Evolutionary conservation across 2,113 vertebrate species (phyloP).

Genomic region (Sebastes fasciatus): DNA sequence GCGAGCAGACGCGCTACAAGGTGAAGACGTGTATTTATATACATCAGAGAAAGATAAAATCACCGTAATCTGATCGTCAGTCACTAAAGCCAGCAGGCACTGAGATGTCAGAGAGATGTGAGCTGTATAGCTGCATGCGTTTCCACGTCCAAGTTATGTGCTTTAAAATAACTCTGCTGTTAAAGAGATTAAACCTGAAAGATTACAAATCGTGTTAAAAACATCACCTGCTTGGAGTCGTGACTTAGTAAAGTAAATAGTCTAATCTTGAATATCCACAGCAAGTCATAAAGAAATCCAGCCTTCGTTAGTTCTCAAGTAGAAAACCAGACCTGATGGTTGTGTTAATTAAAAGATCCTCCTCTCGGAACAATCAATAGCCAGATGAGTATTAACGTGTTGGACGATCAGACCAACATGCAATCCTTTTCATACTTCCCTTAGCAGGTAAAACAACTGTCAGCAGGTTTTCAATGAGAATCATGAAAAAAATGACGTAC

Average conservation of each 20-base stretch:
- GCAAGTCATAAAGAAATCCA: background rate
- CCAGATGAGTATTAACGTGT: background rate
- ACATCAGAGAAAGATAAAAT: background rate
- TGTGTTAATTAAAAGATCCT: background rate
- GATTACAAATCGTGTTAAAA: background rate
- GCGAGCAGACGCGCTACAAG: constrained; percentile 97
- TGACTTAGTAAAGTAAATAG: background rate
- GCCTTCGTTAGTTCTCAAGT: background rate
- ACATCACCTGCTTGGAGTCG: background rate
- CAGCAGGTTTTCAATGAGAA: background rate
- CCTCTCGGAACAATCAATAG: background rate
- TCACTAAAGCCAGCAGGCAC: background rate
- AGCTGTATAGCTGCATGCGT: background rate
- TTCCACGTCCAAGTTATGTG: background rate
- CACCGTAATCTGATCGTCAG: background rate
- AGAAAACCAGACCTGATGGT: background rate
- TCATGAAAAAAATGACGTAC: no score
- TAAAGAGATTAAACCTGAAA: background rate
- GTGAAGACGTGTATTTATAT: constrained; percentile 68
- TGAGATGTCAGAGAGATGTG: background rate
- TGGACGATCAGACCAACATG: no score
- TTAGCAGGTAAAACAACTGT: background rate
- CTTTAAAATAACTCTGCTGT: background rate
- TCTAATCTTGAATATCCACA: background rate
- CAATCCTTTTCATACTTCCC: background rate